phyloP scores from a whole-genome alignment of 2,888 invertebrate species.

The Hirtodrosophila confusa region DNA sequence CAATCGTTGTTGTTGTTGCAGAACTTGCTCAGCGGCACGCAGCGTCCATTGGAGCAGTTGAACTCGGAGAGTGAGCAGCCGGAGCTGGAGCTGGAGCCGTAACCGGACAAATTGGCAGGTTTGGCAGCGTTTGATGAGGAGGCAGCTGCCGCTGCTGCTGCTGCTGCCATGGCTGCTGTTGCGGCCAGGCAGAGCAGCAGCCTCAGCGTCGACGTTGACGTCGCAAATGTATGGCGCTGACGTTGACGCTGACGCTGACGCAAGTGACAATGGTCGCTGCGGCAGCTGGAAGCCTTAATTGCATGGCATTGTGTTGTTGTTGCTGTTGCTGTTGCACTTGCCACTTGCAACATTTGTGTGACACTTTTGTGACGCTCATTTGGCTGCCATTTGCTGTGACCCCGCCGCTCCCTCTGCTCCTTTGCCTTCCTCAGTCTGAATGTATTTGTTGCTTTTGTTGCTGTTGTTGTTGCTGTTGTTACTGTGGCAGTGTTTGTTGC shows the following conservation, averaged over 20 bases:
- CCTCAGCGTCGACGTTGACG: constrained; percentile 50
- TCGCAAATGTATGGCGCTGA: constrained; percentile 45
- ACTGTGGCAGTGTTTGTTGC: constrained; percentile 59
- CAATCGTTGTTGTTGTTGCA: constrained; percentile 93
- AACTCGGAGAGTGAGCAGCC: constrained; percentile 83
- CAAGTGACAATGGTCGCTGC: constrained; percentile 37
- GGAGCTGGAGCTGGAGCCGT: constrained; percentile 33
- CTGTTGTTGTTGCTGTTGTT: constrained; percentile 42
- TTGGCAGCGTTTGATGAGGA: constrained; percentile 60
- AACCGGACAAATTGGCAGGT: constrained; percentile 62
- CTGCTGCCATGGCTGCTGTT: constrained; percentile 42
- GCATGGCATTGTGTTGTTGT: constrained; percentile 53
- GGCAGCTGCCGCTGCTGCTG: constrained; percentile 38
- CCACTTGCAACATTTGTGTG: constrained; percentile 60
- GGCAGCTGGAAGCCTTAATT: constrained; percentile 65
- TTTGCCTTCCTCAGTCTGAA: constrained; percentile 66
- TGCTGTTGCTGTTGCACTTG: constrained; percentile 36
- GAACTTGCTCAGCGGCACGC: constrained; percentile 88
- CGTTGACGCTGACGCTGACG: constrained; percentile 36
- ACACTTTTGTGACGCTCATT: constrained; percentile 62
- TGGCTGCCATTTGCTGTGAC: constrained; percentile 57
- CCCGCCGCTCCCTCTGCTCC: constrained; percentile 25
- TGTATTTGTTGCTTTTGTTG: constrained; percentile 37
- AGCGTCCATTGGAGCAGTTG: constrained; percentile 84
- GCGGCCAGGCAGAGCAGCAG: constrained; percentile 55